Evolutionary conservation across 2,888 invertebrate species (phyloP), one percentile per base, ranked within the genome.

Genomic region (Deilephila porcellus): DNA sequence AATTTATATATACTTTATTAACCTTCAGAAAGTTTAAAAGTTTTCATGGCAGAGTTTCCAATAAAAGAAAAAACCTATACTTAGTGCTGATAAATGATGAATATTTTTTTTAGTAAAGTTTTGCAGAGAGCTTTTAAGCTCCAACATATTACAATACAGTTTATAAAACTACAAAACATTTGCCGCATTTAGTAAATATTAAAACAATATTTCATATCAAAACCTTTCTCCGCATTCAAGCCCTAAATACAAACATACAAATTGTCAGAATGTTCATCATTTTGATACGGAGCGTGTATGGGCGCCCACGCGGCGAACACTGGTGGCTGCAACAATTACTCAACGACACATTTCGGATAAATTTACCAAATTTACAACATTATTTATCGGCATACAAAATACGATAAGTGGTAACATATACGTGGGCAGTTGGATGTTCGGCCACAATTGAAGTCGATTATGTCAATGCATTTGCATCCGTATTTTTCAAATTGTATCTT

Each of bases 191-290:
- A 14, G 45, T 45, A 45, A 45, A 45, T 14, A 45, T 45, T 45
- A 14, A 45, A 11, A 14, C 45, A 45, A 45, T 45, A 14, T 14
- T 45, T 45, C 14, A 45, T 45, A 14, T 45, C 56, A 56, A 56
- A 56, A 56, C n/a, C 56, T 56, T 56, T 56, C 56, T n/a, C n/a
- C n/a, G n/a, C 17, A 19, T n/a, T 82, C 17, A 81, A 88, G 73
- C 90, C 90, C 88, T 90, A 80, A 62, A 74, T 74, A 76, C 77
- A 78, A 83, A 75, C 83, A 79, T 82, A 84, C 82, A 88, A 89
- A 91, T 91, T 90, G 88, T 90, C 89, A 82, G 82, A 88, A 90
- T 83, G 86, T 85, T 86, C 85, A 85, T 86, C 85, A 86, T 81
- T 72, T 73, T 59, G 60, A 52, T 45, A 45, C 29, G 25, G n/a